These are phyloP conservation scores for Lepus timidus DNA, from an alignment of 2,113 vertebrate genomes.

Conservation along the genomic window DNA sequence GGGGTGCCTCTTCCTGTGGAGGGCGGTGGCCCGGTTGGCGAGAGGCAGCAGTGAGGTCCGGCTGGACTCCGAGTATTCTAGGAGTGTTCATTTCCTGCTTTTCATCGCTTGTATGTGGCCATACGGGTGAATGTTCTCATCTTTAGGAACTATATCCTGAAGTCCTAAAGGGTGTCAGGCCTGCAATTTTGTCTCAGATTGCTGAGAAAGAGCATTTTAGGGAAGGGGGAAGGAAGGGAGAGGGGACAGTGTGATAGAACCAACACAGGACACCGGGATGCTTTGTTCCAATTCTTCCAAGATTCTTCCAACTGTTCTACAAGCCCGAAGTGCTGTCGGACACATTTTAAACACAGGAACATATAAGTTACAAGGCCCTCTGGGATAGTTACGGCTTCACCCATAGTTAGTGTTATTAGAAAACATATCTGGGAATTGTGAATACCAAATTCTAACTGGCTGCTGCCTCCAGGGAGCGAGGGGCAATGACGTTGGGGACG, in stretches of 20 bases:
- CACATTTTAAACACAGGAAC: constrained; percentile 31
- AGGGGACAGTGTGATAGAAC: neutral
- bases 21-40: neutral
- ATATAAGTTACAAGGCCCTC: neutral
- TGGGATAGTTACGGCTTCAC: neutral
- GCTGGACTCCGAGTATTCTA: neutral
- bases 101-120: neutral
- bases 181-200: neutral
- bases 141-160: constrained; percentile 12
- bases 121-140: neutral
- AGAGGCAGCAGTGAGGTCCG: neutral
- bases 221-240: neutral
- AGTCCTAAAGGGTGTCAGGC: neutral
- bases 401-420: neutral
- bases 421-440: constrained; percentile 19
- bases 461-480: neutral
- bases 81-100: neutral
- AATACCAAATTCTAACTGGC: constrained; percentile 11
- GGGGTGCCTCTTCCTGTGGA: neutral
- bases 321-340: constrained; percentile 37
- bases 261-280: neutral
- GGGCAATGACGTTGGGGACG: neutral
- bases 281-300: neutral
- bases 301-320: constrained; percentile 15
- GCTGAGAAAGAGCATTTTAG: neutral